A percentile compares a stretch with the other conserved stretches of the same genome.
phyloP scores from a whole-genome alignment of 2,797 vertebrate genomes.

The Thamnophis elegans region DNA sequence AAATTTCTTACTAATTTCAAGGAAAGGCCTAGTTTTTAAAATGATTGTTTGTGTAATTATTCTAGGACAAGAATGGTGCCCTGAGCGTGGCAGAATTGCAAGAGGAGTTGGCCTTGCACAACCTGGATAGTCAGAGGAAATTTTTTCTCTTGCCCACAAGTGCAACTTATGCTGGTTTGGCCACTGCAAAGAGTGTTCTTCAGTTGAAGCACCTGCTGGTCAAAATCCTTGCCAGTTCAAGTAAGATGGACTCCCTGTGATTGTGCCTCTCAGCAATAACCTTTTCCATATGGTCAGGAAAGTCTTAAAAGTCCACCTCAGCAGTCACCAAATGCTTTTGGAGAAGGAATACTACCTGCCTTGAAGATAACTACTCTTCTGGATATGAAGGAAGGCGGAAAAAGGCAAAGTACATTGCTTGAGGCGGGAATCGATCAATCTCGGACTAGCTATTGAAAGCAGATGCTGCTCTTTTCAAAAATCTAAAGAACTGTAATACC shows the following conservation, averaged over 20 bases:
- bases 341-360: background rate
- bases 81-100: constrained; percentile 76
- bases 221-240: constrained; percentile 74
- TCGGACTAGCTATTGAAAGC: background rate
- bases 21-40: background rate
- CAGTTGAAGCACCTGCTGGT: constrained; percentile 80
- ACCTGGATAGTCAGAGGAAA: constrained; percentile 67
- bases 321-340: background rate
- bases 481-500: background rate
- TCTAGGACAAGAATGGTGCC: constrained; percentile 80
- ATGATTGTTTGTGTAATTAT: background rate
- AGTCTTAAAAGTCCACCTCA: background rate
- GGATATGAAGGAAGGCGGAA: background rate
- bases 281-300: background rate
- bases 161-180: constrained; percentile 70
- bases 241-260: background rate
- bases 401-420: background rate
- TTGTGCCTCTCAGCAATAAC: background rate
- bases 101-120: constrained; percentile 78
- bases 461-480: background rate
- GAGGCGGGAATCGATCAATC: background rate
- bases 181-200: constrained; percentile 72
- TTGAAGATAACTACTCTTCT: background rate
- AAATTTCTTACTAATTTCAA: background rate
- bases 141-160: constrained; percentile 82